Percentiles rank a stretch among this genome's conserved stretches.
Evolutionary conservation across 2,113 vertebrate genomes (phyloP).

Genomic region (Eubucco bourcierii): DNA sequence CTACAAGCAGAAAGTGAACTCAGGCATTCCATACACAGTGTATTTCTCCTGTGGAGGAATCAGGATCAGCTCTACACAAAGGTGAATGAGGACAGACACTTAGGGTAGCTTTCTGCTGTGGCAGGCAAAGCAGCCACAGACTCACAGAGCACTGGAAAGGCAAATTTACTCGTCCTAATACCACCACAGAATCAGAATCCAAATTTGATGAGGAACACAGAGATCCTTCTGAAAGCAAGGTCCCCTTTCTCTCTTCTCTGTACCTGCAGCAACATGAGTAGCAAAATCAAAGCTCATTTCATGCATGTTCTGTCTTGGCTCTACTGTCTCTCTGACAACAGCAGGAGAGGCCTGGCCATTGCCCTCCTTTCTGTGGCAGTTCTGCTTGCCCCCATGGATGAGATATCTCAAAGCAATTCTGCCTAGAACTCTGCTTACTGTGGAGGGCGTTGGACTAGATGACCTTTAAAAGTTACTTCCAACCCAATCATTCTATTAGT

Average conservation of each 20-base stretch:
- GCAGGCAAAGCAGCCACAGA: neutral
- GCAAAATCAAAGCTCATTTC: neutral
- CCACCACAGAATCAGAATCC: neutral
- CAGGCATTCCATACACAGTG: neutral
- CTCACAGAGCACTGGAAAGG: neutral
- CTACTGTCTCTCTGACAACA: neutral
- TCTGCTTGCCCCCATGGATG: neutral
- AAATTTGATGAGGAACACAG: neutral
- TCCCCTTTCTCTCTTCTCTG: neutral
- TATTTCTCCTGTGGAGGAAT: neutral
- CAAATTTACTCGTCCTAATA: neutral
- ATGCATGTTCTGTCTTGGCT: neutral
- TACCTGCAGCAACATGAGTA: neutral
- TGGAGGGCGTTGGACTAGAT: too few relatives aligned
- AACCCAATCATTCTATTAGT: too few relatives aligned
- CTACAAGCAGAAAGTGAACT: neutral
- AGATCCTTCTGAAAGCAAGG: neutral
- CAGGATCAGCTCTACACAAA: neutral
- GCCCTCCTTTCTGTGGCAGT: neutral
- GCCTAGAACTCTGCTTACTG: neutral
- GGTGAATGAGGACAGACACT: accelerated
- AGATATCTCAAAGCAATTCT: neutral
- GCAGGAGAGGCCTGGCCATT: neutral
- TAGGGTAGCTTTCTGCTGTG: neutral
- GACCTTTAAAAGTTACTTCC: too few relatives aligned